Base-by-base conservation (phyloP, 1,140 invertebrate species). In the Diploscapter pachys region DNA sequence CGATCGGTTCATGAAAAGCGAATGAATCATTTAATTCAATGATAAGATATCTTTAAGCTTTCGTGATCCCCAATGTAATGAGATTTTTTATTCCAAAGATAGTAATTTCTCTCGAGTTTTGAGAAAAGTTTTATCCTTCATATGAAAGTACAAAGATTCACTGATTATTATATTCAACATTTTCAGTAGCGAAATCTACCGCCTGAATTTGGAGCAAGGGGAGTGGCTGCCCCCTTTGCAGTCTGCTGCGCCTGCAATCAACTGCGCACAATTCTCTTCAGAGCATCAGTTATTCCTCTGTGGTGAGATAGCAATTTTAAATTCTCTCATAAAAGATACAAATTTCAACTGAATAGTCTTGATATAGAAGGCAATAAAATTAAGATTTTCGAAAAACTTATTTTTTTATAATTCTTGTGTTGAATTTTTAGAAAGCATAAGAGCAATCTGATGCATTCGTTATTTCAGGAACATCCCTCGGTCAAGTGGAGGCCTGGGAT, bases 401-500 rank as follows among this genome's bases (percentile, higher is more conserved):
- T 68, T n/a, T 5, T 68, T 6, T 68, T 2, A 31, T 31, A 31
- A 31, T 31, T 31, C 31, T 31, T 31, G 31, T 31, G 31, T 31
- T 31, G 31, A 31, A 31, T 31, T 31, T 31, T 31, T 31, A 31
- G 31, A 31, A 31, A 31, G 31, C 31, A 31, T 31, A 31, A 31
- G 31, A 31, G 31, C 31, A 31, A 31, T 1, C 31, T 31, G 31
- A 31, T 31, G 31, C 0, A 31, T 31, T 31, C 31, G 31, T 31
- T 5, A 6, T 68, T 52, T 8, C 6, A 68, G 66, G 73, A 13
- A 74, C 73, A 1, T 90, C 91, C 80, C 92, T 95, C 86, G 96
- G 96, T 0, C 91, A 90, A 83, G 90, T 99, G 4, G 95, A 98
- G 88, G 94, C 94, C 2, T 99, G 94, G 94, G 96, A 99, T 89